Evolutionary conservation across 2,797 vertebrate genomes (phyloP), one percentile per base, ranked within the genome.

Genomic region (Catamblyrhynchus diadema): DNA sequence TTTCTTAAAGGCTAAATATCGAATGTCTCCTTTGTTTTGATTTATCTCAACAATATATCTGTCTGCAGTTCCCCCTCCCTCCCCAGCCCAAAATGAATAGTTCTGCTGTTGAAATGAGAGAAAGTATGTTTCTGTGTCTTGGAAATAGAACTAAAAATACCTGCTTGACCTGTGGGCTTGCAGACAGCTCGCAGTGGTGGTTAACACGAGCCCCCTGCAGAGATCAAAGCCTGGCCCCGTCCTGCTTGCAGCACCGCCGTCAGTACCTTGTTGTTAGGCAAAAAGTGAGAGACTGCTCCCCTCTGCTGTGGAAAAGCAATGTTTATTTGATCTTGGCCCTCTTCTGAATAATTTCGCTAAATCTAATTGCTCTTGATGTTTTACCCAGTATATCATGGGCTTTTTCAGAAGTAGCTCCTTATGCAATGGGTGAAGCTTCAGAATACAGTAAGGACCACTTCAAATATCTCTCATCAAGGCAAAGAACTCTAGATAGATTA

Each of bases 361-460:
- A 94, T 96, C 91, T 96, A 96, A 97, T 97, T 96, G 96, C 96
- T 96, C 97, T 97, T 97, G 96, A 97, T 97, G 94, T 97, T 95
- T 90, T 79, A 94, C 86, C 91, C 92, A 64, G 95, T 67, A 94
- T 93, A 97, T 87, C 87, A 30, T 4, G 90, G 81, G 94, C 88
- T 97, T 88, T 93, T 96, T 96, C 88, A 96, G 87, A 94, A 95
- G 89, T 6, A 91, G 84, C 88, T 96, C 83, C 94, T 97, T 95
- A 95, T 95, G 95, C 94, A 65, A 4, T 23, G 86, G 92, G 74
- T 90, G 93, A 96, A 95, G 86, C 95, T 95, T 70, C 90, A 87
- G 95, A 94, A 86, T 93, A 88, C 87, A 96, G 95, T 69, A 86
- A 96, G 96, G 94, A 95, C 91, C 93, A 92, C 96, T 97, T 96